Conservation (phyloP, 2,797 vertebrate species). For the Tauraco hartlaubi region DNA sequence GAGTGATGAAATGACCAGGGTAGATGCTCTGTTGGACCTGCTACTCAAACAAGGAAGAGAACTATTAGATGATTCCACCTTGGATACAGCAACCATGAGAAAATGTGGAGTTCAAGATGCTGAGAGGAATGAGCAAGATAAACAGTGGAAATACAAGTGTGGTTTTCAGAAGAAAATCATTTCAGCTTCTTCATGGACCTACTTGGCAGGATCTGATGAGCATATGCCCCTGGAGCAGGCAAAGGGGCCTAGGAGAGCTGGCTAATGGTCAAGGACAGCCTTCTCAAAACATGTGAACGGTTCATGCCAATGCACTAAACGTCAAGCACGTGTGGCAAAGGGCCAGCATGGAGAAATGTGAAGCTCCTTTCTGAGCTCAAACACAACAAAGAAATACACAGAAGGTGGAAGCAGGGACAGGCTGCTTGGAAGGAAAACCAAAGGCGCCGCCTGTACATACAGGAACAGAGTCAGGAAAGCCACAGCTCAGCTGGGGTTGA, state of each 20-base stretch:
- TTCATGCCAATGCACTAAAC: neutral
- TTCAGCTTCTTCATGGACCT: neutral
- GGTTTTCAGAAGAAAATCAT: neutral
- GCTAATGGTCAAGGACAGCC: neutral
- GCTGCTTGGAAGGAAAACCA: neutral
- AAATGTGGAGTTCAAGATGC: neutral
- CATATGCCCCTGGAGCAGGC: rapidly evolving
- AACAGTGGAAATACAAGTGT: neutral
- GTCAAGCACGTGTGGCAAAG: neutral
- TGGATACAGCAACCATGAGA: neutral
- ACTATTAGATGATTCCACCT: neutral
- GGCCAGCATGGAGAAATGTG: neutral
- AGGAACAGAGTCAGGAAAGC: neutral
- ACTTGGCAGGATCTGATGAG: neutral
- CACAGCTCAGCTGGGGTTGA: neutral
- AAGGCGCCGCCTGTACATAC: neutral
- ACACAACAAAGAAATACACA: neutral
- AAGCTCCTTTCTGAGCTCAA: neutral
- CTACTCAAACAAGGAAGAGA: neutral
- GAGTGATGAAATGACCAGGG: neutral
- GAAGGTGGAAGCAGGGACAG: neutral
- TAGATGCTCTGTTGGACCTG: neutral
- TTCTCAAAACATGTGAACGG: neutral
- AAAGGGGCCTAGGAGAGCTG: neutral
- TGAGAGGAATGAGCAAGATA: neutral